Evolutionary conservation across 1,140 invertebrate species (phyloP).

Genomic region (Luehdorfia chinensis): DNA sequence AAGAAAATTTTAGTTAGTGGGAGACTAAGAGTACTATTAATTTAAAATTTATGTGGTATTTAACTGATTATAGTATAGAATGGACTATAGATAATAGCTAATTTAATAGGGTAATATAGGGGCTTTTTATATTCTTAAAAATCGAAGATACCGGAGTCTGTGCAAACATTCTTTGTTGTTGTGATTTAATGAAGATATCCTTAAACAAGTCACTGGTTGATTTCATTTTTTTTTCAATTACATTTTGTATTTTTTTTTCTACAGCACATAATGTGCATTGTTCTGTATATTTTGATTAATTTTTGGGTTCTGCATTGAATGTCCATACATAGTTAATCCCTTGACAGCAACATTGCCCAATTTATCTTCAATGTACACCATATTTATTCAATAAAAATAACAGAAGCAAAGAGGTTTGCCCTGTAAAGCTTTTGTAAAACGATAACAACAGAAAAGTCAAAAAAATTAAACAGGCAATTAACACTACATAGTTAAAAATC

Average conservation of each 20-base stretch:
- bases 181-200: conserved; percentile 19
- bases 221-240: conserved; percentile 16
- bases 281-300: not conserved
- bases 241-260: not conserved
- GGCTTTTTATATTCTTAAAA: conserved; percentile 55
- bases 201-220: not conserved
- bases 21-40: conserved; percentile 14
- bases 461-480: too few species aligned
- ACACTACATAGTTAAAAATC: too few species aligned
- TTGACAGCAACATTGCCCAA: too few species aligned
- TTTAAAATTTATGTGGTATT: conserved; percentile 52
- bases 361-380: too few species aligned
- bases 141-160: conserved; percentile 27
- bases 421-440: too few species aligned
- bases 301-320: conserved; percentile 15
- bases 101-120: conserved; percentile 66
- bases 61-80: conserved; percentile 66
- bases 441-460: too few species aligned
- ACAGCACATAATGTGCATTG: conserved; percentile 7
- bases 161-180: conserved; percentile 28
- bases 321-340: too few species aligned
- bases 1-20: not conserved
- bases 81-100: conserved; percentile 64
- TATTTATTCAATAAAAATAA: too few species aligned
- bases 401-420: too few species aligned